A percentile compares a stretch with the other conserved stretches of the same genome.
phyloP scores from a whole-genome alignment of 2,113 vertebrate genomes.

The Bettongia penicillata region DNA sequence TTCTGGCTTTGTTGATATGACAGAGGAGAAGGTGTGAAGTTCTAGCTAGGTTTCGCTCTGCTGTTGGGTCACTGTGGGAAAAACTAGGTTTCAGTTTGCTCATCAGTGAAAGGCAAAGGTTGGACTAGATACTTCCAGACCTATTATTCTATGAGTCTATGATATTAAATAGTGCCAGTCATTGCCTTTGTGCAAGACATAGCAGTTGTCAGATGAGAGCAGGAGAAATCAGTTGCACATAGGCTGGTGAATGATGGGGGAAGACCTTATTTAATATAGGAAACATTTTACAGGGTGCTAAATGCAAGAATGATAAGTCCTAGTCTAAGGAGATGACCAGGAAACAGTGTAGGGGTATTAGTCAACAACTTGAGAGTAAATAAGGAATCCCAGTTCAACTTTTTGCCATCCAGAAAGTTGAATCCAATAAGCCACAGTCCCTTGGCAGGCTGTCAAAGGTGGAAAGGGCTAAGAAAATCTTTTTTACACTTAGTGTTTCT shows the following conservation, averaged over 20 bases:
- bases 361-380: background rate
- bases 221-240: background rate
- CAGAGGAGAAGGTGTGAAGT: background rate
- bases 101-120: background rate
- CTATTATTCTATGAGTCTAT: background rate
- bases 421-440: background rate
- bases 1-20: background rate
- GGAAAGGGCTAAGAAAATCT: background rate
- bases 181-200: background rate
- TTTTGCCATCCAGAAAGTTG: background rate
- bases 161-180: background rate
- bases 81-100: background rate
- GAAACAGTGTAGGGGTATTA: background rate
- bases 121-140: background rate
- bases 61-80: background rate
- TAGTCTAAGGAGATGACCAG: background rate
- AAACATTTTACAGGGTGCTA: background rate
- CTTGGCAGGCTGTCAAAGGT: background rate
- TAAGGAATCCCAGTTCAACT: background rate
- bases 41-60: background rate
- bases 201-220: background rate
- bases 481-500: background rate
- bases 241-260: background rate
- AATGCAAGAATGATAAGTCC: background rate
- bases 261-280: background rate